A percentile compares a stretch with the other conserved stretches of the same genome.
These are phyloP conservation scores for Bhutanitis thaidina DNA, from an alignment of 2,888 invertebrate genomes.

Conservation along the genomic window DNA sequence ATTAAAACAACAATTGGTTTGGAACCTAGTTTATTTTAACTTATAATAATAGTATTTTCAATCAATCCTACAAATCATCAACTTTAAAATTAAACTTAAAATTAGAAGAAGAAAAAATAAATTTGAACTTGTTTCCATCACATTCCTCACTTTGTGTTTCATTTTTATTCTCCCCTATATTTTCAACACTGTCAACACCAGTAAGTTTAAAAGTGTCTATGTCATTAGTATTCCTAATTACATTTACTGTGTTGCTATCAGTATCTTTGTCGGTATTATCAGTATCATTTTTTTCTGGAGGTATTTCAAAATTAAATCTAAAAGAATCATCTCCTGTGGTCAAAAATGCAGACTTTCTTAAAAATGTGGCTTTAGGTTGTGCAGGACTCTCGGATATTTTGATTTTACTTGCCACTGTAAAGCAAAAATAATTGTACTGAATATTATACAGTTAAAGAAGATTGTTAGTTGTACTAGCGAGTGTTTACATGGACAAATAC, in stretches of 20 bases:
- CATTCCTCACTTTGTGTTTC: conserved; percentile 28
- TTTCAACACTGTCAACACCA: conserved; percentile 26
- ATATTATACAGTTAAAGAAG: no score
- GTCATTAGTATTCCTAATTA: conserved; percentile 22
- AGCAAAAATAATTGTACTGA: conserved; percentile 7
- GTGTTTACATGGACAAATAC: no score
- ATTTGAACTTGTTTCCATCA: conserved; percentile 49
- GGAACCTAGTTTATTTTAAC: not conserved
- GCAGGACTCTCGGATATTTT: conserved; percentile 74
- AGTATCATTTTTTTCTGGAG: conserved; percentile 41
- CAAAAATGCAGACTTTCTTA: conserved; percentile 82
- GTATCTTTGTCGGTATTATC: conserved; percentile 26
- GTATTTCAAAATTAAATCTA: conserved; percentile 70
- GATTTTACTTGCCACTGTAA: conserved; percentile 79
- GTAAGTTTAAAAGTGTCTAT: conserved; percentile 16
- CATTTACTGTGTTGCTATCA: conserved; percentile 18
- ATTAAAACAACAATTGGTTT: conserved; percentile 7
- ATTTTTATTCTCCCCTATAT: conserved; percentile 27
- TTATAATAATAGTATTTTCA: not conserved
- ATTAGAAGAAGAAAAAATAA: conserved; percentile 67
- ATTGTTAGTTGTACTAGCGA: no score
- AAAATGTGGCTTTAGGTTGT: conserved; percentile 82
- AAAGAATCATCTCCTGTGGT: conserved; percentile 76
- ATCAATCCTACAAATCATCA: conserved; percentile 36
- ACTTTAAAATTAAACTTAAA: conserved; percentile 85